phyloP scores from a whole-genome alignment of 2,888 invertebrate genomes.

The Ormia ochracea region DNA sequence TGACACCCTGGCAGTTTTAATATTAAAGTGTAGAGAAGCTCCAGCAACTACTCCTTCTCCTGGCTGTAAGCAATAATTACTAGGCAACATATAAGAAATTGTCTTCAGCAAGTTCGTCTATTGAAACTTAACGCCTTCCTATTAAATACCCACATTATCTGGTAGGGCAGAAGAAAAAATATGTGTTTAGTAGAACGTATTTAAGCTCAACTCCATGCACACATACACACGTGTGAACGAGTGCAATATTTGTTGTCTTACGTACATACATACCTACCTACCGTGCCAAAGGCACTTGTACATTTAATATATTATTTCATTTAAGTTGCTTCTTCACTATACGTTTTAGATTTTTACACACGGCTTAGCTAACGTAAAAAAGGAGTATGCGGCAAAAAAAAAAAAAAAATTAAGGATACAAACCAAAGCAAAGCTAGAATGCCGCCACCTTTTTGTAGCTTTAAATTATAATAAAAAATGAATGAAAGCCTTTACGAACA shows the following conservation, averaged over 20 bases:
- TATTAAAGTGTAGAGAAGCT: not conserved
- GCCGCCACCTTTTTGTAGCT: constrained; percentile 57
- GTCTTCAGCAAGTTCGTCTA: constrained; percentile 42
- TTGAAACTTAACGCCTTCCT: constrained; percentile 58
- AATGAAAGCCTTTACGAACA: constrained; percentile 14
- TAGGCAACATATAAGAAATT: constrained; percentile 47
- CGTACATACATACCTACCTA: constrained; percentile 35
- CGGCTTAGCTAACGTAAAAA: constrained; percentile 40
- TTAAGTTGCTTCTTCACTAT: constrained; percentile 14
- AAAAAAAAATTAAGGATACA: not conserved
- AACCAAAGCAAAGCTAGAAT: constrained; percentile 55
- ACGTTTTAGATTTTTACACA: constrained; percentile 37
- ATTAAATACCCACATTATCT: constrained; percentile 47
- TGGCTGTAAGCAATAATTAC: constrained; percentile 33
- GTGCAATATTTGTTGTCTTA: constrained; percentile 30
- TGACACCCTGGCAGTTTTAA: constrained; percentile 67
- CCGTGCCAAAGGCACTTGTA: constrained; percentile 62
- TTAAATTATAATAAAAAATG: constrained; percentile 18
- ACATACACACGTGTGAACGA: not conserved
- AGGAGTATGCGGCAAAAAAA: constrained; percentile 1
- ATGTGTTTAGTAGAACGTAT: not conserved
- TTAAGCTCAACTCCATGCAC: not conserved
- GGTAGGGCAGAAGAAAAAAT: not conserved
- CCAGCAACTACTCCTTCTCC: constrained; percentile 24
- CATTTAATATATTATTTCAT: constrained; percentile 46